Evolutionary conservation across 2,888 invertebrate genomes (phyloP).

Genomic region (Parelbella ahira): DNA sequence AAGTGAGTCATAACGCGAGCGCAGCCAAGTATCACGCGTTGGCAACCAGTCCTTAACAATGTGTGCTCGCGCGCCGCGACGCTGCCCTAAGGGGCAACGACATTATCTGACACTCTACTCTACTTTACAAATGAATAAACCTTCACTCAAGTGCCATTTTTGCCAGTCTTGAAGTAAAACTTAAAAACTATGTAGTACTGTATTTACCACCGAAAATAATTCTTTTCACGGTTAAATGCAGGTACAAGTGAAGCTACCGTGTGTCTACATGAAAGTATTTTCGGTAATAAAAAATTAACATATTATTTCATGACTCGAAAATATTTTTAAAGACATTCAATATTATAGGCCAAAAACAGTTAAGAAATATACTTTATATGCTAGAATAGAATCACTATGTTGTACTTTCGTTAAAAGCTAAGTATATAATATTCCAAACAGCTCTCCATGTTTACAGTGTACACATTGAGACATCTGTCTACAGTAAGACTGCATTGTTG

Average conservation of each 20-base stretch:
- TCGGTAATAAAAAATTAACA: too few relatives aligned
- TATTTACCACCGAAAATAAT: too few relatives aligned
- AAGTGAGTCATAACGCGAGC: conserved; percentile 50
- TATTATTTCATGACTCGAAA: too few relatives aligned
- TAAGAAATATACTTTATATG: too few relatives aligned
- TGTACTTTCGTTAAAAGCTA: too few relatives aligned
- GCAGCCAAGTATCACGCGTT: conserved; percentile 61
- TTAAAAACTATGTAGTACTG: conserved; percentile 42
- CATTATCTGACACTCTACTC: conserved; percentile 42
- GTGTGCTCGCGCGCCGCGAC: conserved; percentile 50
- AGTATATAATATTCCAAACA: too few relatives aligned
- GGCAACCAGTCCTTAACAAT: conserved; percentile 57
- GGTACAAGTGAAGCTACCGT: too few relatives aligned
- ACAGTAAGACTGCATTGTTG: conserved; percentile 68
- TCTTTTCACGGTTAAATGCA: too few relatives aligned
- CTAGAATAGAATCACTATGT: too few relatives aligned
- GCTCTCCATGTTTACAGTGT: background rate
- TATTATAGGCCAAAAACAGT: conserved; percentile 7
- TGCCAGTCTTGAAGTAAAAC: conserved; percentile 54
- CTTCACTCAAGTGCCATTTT: conserved; percentile 41
- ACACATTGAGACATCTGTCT: conserved; percentile 39
- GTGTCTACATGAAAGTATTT: too few relatives aligned
- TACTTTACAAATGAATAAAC: conserved; percentile 43
- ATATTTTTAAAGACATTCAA: too few relatives aligned
- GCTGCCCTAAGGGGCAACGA: conserved; percentile 47